phyloP scores from a whole-genome alignment of 2,888 invertebrate genomes.

The Diaprepes abbreviatus region DNA sequence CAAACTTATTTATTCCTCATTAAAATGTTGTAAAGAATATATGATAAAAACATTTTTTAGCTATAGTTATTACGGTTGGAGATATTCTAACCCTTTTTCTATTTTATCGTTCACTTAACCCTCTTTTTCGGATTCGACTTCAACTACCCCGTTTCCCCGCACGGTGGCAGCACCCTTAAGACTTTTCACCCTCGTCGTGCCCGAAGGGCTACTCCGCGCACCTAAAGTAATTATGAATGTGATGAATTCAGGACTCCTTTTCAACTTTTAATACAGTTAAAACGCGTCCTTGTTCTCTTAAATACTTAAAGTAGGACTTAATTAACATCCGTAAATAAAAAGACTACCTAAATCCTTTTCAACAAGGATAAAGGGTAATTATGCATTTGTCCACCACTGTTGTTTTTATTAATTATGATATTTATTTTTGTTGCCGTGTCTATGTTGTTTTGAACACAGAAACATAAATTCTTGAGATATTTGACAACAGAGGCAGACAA shows the following conservation, averaged over 20 bases:
- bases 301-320: conserved; percentile 52
- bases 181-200: conserved; percentile 54
- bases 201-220: conserved; percentile 62
- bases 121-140: conserved; percentile 32
- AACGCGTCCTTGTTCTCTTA: conserved; percentile 51
- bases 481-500: no score
- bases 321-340: conserved; percentile 46
- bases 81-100: conserved; percentile 23
- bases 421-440: no score
- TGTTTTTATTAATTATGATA: no score
- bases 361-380: conserved; percentile 4
- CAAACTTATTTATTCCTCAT: no score
- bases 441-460: no score
- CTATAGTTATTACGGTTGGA: no score
- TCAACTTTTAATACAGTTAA: conserved; percentile 63
- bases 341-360: conserved; percentile 13
- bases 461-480: no score
- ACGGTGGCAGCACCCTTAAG: conserved; percentile 53
- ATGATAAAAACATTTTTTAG: no score
- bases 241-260: conserved; percentile 64
- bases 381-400: background rate
- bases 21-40: no score
- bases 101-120: conserved; percentile 29
- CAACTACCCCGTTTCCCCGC: conserved; percentile 26
- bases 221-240: conserved; percentile 66